Conservation (phyloP, 2,113 vertebrate species). For the Gallinago media region DNA sequence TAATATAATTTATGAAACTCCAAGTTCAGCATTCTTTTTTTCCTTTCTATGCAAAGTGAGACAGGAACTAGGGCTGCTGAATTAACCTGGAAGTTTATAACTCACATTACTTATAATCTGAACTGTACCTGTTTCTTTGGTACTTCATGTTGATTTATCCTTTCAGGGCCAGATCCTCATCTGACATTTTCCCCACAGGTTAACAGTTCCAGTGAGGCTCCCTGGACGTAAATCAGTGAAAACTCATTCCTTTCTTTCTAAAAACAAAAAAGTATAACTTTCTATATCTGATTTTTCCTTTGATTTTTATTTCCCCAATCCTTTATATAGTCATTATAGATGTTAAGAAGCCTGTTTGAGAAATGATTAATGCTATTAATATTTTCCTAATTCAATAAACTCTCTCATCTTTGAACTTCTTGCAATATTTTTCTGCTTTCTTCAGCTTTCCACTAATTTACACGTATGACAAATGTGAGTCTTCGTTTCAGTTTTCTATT, state of each 20-base stretch:
- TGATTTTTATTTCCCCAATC: slow-evolving; percentile 38
- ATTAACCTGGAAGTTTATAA: slow-evolving; percentile 38
- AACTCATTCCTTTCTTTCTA: background rate
- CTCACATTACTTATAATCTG: slow-evolving; percentile 9
- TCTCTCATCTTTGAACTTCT: slow-evolving; percentile 52
- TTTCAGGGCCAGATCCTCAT: slow-evolving; percentile 1
- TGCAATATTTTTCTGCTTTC: slow-evolving; percentile 69
- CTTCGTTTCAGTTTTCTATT: slow-evolving; percentile 59
- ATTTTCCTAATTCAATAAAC: slow-evolving; percentile 68
- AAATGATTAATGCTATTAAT: slow-evolving; percentile 63
- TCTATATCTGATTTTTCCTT: background rate
- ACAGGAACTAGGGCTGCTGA: background rate
- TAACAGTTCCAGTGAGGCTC: background rate
- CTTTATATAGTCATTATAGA: slow-evolving; percentile 45
- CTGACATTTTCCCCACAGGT: background rate
- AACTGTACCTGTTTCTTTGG: background rate
- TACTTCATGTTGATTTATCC: background rate
- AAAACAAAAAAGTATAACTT: background rate
- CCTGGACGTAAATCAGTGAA: background rate
- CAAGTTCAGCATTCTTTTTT: slow-evolving; percentile 12
- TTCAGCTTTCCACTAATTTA: slow-evolving; percentile 59
- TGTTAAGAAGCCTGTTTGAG: slow-evolving; percentile 45
- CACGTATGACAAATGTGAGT: slow-evolving; percentile 40
- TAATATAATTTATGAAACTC: slow-evolving; percentile 30
- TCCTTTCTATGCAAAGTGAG: slow-evolving; percentile 18